A percentile compares a stretch with the other conserved stretches of the same genome.
phyloP scores from a whole-genome alignment of 2,888 invertebrate species.

The Hirtodrosophila duncani region DNA sequence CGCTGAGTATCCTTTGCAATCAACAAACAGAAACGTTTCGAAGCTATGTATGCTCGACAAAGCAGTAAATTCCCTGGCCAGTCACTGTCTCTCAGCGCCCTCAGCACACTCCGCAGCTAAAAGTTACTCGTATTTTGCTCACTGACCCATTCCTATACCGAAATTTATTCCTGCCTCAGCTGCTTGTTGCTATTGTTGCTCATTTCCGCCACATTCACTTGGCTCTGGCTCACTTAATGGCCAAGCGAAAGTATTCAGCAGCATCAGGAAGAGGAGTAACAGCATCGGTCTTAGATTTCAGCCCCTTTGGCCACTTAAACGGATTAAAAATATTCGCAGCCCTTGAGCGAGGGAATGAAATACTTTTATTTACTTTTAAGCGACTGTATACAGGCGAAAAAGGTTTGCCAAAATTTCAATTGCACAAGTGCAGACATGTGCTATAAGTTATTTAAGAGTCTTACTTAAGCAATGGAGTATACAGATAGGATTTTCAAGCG shows the following conservation, averaged over 20 bases:
- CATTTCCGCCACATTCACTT: conserved; percentile 71
- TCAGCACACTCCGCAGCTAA: conserved; percentile 6
- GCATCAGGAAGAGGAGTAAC: conserved; percentile 3
- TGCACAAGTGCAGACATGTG: too few relatives aligned
- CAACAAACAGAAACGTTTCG: conserved; percentile 72
- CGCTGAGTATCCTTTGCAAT: conserved; percentile 69
- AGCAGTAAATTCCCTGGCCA: conserved; percentile 65
- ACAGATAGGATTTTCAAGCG: too few relatives aligned
- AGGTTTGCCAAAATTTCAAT: too few relatives aligned
- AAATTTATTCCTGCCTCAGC: conserved; percentile 27
- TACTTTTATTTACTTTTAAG: conserved; percentile 42
- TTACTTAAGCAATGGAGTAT: too few relatives aligned
- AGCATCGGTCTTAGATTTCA: conserved; percentile 8
- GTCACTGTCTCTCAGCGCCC: conserved; percentile 27
- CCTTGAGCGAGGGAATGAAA: conserved; percentile 59
- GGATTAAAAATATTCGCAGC: conserved; percentile 74
- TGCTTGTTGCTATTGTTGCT: conserved; percentile 67
- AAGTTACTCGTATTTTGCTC: conserved; percentile 1
- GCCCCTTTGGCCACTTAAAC: conserved; percentile 61
- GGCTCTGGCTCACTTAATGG: conserved; percentile 69
- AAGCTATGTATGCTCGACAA: conserved; percentile 29
- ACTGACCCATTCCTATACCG: conserved; percentile 5
- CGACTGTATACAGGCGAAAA: too few relatives aligned
- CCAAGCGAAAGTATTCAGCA: conserved; percentile 38
- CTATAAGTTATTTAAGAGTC: too few relatives aligned